A percentile compares a stretch with the other conserved stretches of the same genome.
Evolutionary conservation across 2,888 invertebrate species (phyloP).

Genomic region (Calliphora vomitoria): DNA sequence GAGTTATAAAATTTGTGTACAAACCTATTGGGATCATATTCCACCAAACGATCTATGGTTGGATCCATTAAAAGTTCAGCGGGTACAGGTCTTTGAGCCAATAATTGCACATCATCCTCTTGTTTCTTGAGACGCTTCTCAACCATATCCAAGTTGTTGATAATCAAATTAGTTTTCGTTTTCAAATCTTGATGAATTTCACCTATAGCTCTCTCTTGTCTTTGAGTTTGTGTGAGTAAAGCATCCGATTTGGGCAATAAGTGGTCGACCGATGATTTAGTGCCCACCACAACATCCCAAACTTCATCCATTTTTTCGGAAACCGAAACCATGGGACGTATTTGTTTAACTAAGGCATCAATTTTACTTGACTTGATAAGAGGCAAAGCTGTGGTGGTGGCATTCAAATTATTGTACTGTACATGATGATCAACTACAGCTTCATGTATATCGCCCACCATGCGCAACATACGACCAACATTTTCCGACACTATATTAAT

Average conservation of each 20-base stretch:
- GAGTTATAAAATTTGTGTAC: not conserved
- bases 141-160: conserved; percentile 94
- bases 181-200: conserved; percentile 93
- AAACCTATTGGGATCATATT: conserved; percentile 90
- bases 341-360: conserved; percentile 92
- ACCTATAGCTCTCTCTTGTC: conserved; percentile 94
- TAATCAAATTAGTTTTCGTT: conserved; percentile 93
- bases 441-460: conserved; percentile 93
- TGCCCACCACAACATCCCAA: conserved; percentile 95
- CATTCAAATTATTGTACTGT: conserved; percentile 84
- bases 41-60: conserved; percentile 91
- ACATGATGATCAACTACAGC: conserved; percentile 92
- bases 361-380: conserved; percentile 89
- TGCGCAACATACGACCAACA: conserved; percentile 90
- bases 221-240: conserved; percentile 92
- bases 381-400: conserved; percentile 87
- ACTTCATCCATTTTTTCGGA: conserved; percentile 96
- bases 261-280: conserved; percentile 94
- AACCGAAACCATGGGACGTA: conserved; percentile 93
- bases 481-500: conserved; percentile 93
- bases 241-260: conserved; percentile 94
- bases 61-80: conserved; percentile 91
- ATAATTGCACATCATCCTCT: conserved; percentile 91
- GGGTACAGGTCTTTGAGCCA: conserved; percentile 91
- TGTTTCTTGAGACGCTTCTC: conserved; percentile 93